Evolutionary conservation across 2,888 invertebrate species (phyloP).

Genomic region (Petrophora chlorosata): DNA sequence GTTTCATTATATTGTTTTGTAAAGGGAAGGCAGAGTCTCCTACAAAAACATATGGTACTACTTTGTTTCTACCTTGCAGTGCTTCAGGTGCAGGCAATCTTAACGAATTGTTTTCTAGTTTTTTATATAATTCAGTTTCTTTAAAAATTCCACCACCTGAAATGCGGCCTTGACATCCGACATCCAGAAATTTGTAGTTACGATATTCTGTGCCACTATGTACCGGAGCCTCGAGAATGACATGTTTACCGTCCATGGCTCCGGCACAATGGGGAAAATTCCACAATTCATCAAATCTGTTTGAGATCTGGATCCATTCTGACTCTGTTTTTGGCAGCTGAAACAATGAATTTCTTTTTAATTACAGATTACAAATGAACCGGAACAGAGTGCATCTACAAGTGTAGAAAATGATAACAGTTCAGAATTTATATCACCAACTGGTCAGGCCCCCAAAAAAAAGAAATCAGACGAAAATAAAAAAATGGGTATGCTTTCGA

Average conservation of each 20-base stretch:
- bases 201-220: constrained; percentile 6
- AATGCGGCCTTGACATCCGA: constrained; percentile 16
- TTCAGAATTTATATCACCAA: neutral
- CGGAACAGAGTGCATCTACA: neutral
- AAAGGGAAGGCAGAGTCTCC: constrained; percentile 31
- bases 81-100: constrained; percentile 3
- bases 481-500: neutral
- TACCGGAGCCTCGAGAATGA: constrained; percentile 22
- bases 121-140: neutral
- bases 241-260: constrained; percentile 33
- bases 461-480: too few species aligned
- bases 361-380: neutral
- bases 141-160: constrained; percentile 18
- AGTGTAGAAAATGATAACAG: neutral
- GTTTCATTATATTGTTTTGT: constrained; percentile 31
- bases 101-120: neutral
- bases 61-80: constrained; percentile 23
- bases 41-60: constrained; percentile 31
- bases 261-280: constrained; percentile 27
- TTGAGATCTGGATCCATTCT: constrained; percentile 8
- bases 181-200: constrained; percentile 32
- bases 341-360: constrained; percentile 13
- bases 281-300: constrained; percentile 9
- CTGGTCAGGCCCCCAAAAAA: neutral
- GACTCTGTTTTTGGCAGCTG: constrained; percentile 26